A percentile compares a stretch with the other conserved stretches of the same genome.
phyloP scores from a whole-genome alignment of 2,888 invertebrate genomes.

The Heliconius aoede region DNA sequence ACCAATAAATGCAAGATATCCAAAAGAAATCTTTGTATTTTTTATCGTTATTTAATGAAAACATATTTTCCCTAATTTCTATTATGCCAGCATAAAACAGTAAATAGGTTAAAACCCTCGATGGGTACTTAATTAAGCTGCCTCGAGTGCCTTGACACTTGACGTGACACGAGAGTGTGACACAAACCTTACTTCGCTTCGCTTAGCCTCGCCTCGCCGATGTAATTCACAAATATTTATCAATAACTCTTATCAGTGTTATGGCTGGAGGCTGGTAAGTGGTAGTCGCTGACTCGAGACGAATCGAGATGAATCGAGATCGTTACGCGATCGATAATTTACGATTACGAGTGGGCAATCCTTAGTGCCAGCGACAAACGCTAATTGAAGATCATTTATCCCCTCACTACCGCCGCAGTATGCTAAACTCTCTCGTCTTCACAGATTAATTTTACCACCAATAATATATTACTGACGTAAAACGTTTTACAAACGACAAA shows the following conservation, averaged over 20 bases:
- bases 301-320: conserved; percentile 25
- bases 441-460: conserved; percentile 3
- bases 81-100: conserved; percentile 16
- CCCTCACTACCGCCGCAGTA: not conserved
- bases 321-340: conserved; percentile 26
- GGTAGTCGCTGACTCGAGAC: conserved; percentile 12
- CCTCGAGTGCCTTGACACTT: conserved; percentile 22
- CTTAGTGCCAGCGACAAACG: conserved; percentile 48
- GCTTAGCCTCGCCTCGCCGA: conserved; percentile 7
- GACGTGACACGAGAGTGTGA: conserved; percentile 25
- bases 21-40: not conserved
- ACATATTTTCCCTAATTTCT: conserved; percentile 8
- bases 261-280: conserved; percentile 21
- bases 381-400: conserved; percentile 74
- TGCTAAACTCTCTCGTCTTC: not conserved
- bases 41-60: not conserved
- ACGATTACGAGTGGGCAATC: conserved; percentile 25
- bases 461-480: conserved; percentile 1
- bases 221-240: conserved; percentile 29
- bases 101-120: conserved; percentile 26
- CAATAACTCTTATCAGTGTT: conserved; percentile 25
- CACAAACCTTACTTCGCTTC: conserved; percentile 13
- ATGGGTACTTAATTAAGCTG: conserved; percentile 21
- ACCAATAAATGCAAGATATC: too few relatives aligned
- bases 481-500: not conserved